These are phyloP conservation scores for Drosophila arizonae DNA, from an alignment of 1,140 invertebrate genomes.

Conservation along the genomic window DNA sequence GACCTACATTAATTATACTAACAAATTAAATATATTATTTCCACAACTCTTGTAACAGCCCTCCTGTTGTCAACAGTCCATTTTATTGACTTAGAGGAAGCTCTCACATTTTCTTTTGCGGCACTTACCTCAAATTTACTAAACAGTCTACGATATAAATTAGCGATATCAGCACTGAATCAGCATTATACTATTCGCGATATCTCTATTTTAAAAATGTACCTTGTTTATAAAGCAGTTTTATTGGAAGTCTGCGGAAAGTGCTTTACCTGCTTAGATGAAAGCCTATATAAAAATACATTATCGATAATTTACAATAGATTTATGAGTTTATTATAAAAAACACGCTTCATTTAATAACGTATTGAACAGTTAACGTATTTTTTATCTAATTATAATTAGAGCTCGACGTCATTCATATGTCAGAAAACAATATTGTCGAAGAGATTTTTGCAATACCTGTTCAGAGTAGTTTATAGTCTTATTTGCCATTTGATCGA, in stretches of 20 bases:
- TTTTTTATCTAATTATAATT: neutral
- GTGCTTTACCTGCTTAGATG: neutral
- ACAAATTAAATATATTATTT: no score
- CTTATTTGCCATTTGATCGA: no score
- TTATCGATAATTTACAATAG: conserved; percentile 20
- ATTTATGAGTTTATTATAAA: conserved; percentile 32
- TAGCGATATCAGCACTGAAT: conserved; percentile 18
- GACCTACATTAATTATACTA: no score
- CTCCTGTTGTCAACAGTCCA: conserved; percentile 3
- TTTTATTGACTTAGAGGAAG: conserved; percentile 35
- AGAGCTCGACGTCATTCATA: no score
- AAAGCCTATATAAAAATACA: conserved; percentile 5
- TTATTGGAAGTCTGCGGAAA: conserved; percentile 9
- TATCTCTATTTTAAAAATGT: conserved; percentile 4
- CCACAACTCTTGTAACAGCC: conserved; percentile 4
- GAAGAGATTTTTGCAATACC: no score
- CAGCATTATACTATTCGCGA: conserved; percentile 10
- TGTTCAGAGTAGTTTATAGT: no score
- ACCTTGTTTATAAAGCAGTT: conserved; percentile 18
- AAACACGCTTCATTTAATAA: conserved; percentile 20
- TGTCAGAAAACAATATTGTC: no score
- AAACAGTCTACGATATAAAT: conserved; percentile 37
- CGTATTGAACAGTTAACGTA: neutral
- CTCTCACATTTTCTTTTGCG: conserved; percentile 29
- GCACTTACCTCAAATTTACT: conserved; percentile 24